Evolutionary conservation across 2,113 vertebrate genomes (phyloP), one percentile per base, ranked within the genome.

Genomic region (Puntigrus tetrazona): DNA sequence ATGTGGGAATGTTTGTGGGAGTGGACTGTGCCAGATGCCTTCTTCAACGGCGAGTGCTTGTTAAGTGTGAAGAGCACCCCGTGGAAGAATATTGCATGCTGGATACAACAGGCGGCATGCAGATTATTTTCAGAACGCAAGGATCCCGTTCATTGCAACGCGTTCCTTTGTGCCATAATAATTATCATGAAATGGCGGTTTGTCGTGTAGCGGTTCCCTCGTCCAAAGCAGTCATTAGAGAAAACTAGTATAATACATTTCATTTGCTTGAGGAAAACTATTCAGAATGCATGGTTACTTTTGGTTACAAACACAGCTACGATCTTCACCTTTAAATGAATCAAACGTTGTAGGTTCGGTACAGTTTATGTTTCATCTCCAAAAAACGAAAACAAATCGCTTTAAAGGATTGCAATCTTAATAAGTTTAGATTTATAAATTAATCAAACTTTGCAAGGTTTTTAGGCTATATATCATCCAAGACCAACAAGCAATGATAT

Each of bases 1-100:
- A 94, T 90, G 89, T 93, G 90, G 92, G 88, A 86, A 89, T 92
- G 88, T 94, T 92, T 93, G 91, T 93, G 89, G 89, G 80, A 85
- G 57, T 86, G 84, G 91, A 86, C 89, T 88, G 79, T 84, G 87
- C 86, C 86, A 88, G 87, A 90, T 86, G 89, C 90, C 80, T 85
- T 85, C 75, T 86, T 90, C 84, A 86, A 81, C 63, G 78, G 72
- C 63, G 83, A 88, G 67, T 83, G 88, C 82, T 88, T 77, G 87
- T 87, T 86, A 92, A 91, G 90, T 87, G 88, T 59, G 47, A 89
- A 84, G 86, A 89, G 72, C 89, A 84, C 85, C 85, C 61, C 29
- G 63, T 74, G 29, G 13, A 61, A 43, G 36, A 27, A 69, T 36
- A 59, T 78, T 18, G 36, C 52, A 57, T n/a, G 10, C 55, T 16